Base-by-base conservation (phyloP, 2,113 vertebrate genomes). In the Glaucidium brasilianum region DNA sequence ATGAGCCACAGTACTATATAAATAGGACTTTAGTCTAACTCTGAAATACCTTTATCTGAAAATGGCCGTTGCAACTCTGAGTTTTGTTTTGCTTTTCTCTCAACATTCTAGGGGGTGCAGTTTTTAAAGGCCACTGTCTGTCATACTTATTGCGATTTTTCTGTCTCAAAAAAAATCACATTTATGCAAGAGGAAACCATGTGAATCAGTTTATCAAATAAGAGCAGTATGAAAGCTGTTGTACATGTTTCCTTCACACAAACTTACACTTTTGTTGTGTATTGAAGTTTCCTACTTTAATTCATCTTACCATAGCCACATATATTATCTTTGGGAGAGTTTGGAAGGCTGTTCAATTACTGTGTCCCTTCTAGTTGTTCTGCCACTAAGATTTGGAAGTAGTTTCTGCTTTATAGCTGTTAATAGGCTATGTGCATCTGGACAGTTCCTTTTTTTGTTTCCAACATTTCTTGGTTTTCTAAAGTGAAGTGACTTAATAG, bases 151-250 rank as follows among this genome's bases (percentile, higher is more conserved):
- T 15, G 19, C n/a, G 43, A 37, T 49, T 72, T 49, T 83, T 37
- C 19, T 72, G 47, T 35, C 49, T 41, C 18, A 50, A 66, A 63
- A 63, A 39, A 64, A 71, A 76, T 32, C 59, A 34, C n/a, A 29
- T 71, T 76, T 64, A 71, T 29, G 47, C 1, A 0, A 62, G 47
- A 50, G 39, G 39, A 74, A 55, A 59, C 37, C 0, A 0, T 1
- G 0, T 49, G 18, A 58, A 37, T 69, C 11, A 27, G 56, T 74
- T 49, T 56, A 22, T 69, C 22, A 76, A 37, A 30, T 30, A 69
- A 50, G 23, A 66, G 14, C 49, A 56, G 6, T 56, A 4, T 41
- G 27, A 63, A 34, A 58, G 55, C 26, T 35, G n/a, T 68, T 62
- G 17, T n/a, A 43, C 1, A 1, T 49, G 10, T 27, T 87, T 87